Percentiles rank a stretch among this genome's conserved stretches.
phyloP scores from a whole-genome alignment of 2,888 invertebrate species.

The Macrosiphum euphorbiae region DNA sequence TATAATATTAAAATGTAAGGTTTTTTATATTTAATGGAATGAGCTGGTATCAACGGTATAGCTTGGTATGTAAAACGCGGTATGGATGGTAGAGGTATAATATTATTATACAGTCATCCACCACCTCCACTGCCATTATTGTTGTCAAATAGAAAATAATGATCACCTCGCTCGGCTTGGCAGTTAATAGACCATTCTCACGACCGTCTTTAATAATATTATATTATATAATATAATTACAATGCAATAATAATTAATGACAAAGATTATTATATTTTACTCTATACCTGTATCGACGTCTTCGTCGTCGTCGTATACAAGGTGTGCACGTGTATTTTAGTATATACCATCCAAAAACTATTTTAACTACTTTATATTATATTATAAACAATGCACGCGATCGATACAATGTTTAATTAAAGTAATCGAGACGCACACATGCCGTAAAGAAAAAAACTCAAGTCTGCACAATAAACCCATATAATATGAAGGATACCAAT shows the following conservation, averaged over 20 bases:
- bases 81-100: background rate
- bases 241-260: conserved; percentile 12
- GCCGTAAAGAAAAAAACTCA: background rate
- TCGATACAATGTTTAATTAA: background rate
- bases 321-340: background rate
- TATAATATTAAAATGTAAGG: background rate
- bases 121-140: background rate
- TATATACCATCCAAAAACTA: background rate
- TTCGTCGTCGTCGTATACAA: background rate
- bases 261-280: background rate
- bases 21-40: background rate
- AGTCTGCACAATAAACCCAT: background rate
- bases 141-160: conserved; percentile 38
- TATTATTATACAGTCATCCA: background rate
- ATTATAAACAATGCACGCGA: background rate
- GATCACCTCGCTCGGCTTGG: background rate
- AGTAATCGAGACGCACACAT: background rate
- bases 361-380: background rate
- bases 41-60: background rate
- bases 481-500: background rate
- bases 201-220: background rate
- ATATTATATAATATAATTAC: background rate
- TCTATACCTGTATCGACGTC: background rate
- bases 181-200: background rate
- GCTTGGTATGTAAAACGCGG: too few species aligned